phyloP scores from a whole-genome alignment of 2,113 vertebrate genomes.

The Cacatua alba region DNA sequence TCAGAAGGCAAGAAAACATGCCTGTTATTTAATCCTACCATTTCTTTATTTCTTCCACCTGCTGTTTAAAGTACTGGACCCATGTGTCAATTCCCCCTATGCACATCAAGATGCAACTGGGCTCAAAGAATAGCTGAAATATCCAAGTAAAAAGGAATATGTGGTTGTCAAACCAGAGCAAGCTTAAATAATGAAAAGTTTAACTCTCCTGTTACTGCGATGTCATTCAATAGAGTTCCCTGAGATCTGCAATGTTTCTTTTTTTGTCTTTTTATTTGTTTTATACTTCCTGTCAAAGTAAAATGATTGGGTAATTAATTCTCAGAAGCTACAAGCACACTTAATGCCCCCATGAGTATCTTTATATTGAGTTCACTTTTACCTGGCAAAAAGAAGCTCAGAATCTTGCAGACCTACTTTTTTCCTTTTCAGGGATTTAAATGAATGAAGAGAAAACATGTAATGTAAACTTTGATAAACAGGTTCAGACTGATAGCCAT shows the following conservation, averaged over 20 bases:
- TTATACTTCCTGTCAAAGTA: neutral
- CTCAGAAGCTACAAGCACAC: neutral
- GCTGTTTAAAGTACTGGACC: neutral
- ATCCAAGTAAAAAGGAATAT: neutral
- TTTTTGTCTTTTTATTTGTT: neutral
- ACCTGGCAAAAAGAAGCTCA: neutral
- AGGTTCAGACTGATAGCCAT: neutral
- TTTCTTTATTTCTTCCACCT: neutral
- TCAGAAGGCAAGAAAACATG: neutral
- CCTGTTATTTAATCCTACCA: neutral
- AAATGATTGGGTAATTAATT: neutral
- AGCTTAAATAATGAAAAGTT: neutral
- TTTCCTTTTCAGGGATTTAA: neutral
- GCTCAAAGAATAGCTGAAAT: neutral
- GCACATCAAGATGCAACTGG: neutral
- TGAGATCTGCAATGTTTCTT: neutral
- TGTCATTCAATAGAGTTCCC: neutral
- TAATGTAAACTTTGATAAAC: neutral
- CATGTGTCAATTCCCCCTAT: neutral
- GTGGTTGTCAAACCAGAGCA: neutral
- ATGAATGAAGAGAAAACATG: neutral
- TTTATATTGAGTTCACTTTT: neutral
- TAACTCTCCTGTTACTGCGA: neutral
- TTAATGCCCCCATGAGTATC: neutral
- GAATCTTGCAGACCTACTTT: neutral